Conservation (phyloP, 1,140 invertebrate genomes). For the Drosophila navojoa region DNA sequence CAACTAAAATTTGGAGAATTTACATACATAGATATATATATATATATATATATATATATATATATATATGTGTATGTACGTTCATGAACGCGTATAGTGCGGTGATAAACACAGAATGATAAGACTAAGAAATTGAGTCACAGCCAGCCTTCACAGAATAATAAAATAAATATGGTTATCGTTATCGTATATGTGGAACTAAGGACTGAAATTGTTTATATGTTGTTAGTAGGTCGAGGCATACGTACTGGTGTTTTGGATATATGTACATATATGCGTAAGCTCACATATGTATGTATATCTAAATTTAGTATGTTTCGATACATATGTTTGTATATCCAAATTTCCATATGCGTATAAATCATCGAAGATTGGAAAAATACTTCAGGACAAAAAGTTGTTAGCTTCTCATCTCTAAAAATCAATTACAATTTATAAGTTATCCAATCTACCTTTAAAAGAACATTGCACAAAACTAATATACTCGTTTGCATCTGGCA, state of each 20-base stretch:
- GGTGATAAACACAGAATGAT: slow-evolving; percentile 51
- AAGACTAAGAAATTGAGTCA: slow-evolving; percentile 49
- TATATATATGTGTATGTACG: background rate
- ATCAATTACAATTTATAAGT: too few relatives aligned
- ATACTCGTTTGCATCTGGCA: too few relatives aligned
- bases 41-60: background rate
- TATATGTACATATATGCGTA: background rate
- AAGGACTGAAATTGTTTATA: slow-evolving; percentile 17
- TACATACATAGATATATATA: background rate
- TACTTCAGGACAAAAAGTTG: too few relatives aligned
- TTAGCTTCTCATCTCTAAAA: too few relatives aligned
- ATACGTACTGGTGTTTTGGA: background rate
- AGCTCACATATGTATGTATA: background rate
- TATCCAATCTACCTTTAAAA: too few relatives aligned
- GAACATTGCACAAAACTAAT: too few relatives aligned
- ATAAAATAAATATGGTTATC: slow-evolving; percentile 37
- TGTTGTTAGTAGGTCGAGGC: background rate
- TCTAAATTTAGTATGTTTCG: background rate
- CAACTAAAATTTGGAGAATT: slow-evolving; percentile 29
- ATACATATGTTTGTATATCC: background rate
- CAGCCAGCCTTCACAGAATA: slow-evolving; percentile 20
- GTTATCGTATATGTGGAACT: slow-evolving; percentile 13
- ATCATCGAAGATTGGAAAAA: too few relatives aligned
- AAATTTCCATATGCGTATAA: too few relatives aligned
- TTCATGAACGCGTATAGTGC: slow-evolving; percentile 11